Evolutionary conservation across 2,797 vertebrate species (phyloP), one percentile per base, ranked within the genome.

Genomic region (Bryconaethiops microstoma): DNA sequence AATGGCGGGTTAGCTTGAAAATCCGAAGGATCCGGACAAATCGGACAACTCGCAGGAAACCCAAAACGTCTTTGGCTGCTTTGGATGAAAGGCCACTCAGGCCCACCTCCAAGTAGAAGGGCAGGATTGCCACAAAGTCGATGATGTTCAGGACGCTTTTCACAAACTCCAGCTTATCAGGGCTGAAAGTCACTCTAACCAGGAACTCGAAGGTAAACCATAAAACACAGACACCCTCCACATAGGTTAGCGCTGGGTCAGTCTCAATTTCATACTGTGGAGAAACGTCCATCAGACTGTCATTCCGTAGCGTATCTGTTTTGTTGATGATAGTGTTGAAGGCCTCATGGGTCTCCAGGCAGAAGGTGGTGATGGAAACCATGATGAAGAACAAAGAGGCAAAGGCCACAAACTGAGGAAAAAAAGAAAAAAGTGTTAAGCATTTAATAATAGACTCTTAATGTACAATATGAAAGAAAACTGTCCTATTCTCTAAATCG

Each of bases 201-300:
- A 99, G 92, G 94, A 99, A 99, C 91, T 99, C 98, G 65, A 99
- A 96, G 82, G 97, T 99, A 93, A 99, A 99, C 98, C 98, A 99
- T 73, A 98, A 94, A 73, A 99, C 98, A 1, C 98, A 99, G 74
- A 99, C 96, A 0, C 97, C 98, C 93, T 99, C 98, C 83, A 99
- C 95, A 0, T 99, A 99, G 0, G 96, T 99, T 88, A 99, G 94
- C 0, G 96, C 97, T 8, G 97, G 97, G 90, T 99, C 98, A 0
- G 97, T 99, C 89, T 97, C 96, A 0, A 99, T 98, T 91, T 98
- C 97, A 50, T 96, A 96, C 83, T 97, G 96, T 1, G 94, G 94
- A 82, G 94, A 93, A 2, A 90, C 82, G 83, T 96, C 96, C 2
- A 92, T 91, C n/a, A 83, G 19, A 21, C 89, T 93, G 87, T 95